These are phyloP conservation scores for Pseudobourletiella spinata DNA, from an alignment of 1,140 invertebrate species.

Conservation along the genomic window DNA sequence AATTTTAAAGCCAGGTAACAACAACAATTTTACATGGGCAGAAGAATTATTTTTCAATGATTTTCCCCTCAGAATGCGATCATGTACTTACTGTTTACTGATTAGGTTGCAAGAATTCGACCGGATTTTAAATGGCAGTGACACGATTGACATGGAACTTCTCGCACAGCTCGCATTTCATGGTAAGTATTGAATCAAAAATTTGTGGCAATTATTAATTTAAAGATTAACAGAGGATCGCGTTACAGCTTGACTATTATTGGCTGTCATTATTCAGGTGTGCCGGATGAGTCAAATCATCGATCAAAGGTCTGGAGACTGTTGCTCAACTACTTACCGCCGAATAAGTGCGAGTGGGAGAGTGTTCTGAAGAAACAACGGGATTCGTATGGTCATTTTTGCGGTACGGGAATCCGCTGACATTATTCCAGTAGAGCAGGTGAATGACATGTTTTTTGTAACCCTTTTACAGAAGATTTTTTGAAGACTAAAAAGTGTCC, in stretches of 20 bases:
- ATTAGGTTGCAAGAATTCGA: slow-evolving; percentile 6
- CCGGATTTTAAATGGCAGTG: background rate
- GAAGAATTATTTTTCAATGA: background rate
- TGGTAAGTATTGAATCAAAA: slow-evolving; percentile 47
- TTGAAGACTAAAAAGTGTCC: slow-evolving; percentile 53
- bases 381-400: slow-evolving; percentile 70
- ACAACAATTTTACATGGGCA: background rate
- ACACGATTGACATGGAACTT: slow-evolving; percentile 51
- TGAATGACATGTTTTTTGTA: too few species aligned
- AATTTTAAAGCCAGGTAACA: slow-evolving; percentile 9
- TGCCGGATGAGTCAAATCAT: slow-evolving; percentile 21
- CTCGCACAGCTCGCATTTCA: slow-evolving; percentile 63
- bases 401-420: slow-evolving; percentile 54
- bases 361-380: slow-evolving; percentile 58
- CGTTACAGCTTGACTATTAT: background rate
- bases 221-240: background rate
- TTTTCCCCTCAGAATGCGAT: background rate
- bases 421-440: too few species aligned
- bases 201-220: background rate
- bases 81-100: background rate
- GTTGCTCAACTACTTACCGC: slow-evolving; percentile 68
- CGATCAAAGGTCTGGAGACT: slow-evolving; percentile 61
- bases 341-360: slow-evolving; percentile 53
- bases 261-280: slow-evolving; percentile 9
- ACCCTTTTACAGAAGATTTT: slow-evolving; percentile 66